Percentiles rank a stretch among this genome's conserved stretches.
Evolutionary conservation across 2,888 invertebrate genomes (phyloP).

Genomic region (Pyrgus malvae): DNA sequence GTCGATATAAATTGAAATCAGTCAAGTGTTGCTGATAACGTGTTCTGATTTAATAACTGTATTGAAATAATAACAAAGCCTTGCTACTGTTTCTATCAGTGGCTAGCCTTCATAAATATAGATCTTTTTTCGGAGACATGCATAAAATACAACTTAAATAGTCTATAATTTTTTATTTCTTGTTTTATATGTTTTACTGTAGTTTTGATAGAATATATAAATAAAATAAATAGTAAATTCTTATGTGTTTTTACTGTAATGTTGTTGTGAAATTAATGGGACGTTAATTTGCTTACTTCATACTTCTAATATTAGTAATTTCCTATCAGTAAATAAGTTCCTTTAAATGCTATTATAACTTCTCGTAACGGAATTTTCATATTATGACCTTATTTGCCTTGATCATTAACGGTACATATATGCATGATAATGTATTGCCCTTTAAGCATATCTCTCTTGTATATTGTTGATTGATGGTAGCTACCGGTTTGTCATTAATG

Average conservation of each 20-base stretch:
- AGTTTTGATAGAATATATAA: no score
- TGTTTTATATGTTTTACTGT: no score
- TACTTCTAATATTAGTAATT: no score
- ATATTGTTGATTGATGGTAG: not conserved
- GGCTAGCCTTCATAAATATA: not conserved
- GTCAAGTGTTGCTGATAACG: conserved; percentile 13
- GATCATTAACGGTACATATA: not conserved
- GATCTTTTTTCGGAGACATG: no score
- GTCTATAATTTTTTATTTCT: no score
- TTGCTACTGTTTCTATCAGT: not conserved
- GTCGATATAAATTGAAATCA: conserved; percentile 12
- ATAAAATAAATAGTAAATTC: no score
- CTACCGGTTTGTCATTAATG: no score
- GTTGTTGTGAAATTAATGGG: no score
- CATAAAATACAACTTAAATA: no score
- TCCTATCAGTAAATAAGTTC: no score
- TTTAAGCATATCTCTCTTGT: not conserved
- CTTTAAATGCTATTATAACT: not conserved
- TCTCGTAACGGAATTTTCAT: not conserved
- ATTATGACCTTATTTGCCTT: not conserved
- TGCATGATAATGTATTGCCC: not conserved
- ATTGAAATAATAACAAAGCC: not conserved
- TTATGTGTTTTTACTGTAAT: no score
- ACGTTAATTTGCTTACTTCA: no score
- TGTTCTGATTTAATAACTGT: not conserved